A percentile compares a stretch with the other conserved stretches of the same genome.
Conservation (phyloP, 2,888 invertebrate genomes). For the Callinectes sapidus region DNA sequence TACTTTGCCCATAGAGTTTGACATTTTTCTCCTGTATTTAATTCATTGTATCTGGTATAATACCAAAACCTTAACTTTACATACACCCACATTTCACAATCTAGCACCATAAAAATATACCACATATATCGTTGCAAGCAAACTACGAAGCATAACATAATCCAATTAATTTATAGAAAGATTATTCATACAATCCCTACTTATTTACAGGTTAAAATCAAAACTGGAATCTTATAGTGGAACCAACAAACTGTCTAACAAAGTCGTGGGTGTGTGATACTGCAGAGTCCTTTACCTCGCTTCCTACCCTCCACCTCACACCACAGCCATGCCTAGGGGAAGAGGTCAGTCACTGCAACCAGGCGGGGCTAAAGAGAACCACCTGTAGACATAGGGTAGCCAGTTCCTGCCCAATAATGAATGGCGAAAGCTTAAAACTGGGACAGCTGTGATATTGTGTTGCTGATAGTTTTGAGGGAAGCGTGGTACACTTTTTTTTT, state of each 20-base stretch:
- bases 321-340: constrained; percentile 25
- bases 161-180: background rate
- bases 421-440: too few species aligned
- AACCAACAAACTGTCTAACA: background rate
- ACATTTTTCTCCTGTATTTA: background rate
- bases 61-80: background rate
- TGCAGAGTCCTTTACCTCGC: background rate
- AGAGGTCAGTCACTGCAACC: background rate
- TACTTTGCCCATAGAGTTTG: background rate
- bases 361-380: background rate
- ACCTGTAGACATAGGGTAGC: too few species aligned
- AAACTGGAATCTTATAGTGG: too few species aligned
- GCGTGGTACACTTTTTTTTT: too few species aligned
- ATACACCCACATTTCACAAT: background rate
- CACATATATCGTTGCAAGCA: background rate
- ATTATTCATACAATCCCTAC: background rate
- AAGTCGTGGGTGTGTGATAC: background rate
- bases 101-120: background rate
- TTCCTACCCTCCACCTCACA: background rate
- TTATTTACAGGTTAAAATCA: too few species aligned
- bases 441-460: too few species aligned
- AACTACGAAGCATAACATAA: background rate
- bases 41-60: background rate
- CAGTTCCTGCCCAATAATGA: too few species aligned
- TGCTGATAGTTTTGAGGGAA: too few species aligned